phyloP scores from a whole-genome alignment of 2,113 vertebrate genomes.

The Oncorhynchus masou region DNA sequence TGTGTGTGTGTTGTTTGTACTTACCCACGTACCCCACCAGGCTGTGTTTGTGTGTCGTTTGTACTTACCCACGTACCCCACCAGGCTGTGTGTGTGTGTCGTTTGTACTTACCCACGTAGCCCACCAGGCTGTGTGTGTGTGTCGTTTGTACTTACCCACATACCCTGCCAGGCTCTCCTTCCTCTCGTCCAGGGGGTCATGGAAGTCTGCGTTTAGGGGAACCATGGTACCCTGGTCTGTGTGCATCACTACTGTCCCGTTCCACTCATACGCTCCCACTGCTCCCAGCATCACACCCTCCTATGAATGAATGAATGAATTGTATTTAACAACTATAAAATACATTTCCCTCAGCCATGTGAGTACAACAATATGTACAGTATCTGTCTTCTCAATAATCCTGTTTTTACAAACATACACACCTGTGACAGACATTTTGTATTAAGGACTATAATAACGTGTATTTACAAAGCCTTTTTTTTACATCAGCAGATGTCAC shows the following conservation, averaged over 20 bases:
- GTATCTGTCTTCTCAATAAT: too few species aligned
- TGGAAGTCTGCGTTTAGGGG: conserved; percentile 80
- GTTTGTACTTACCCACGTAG: too few species aligned
- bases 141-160: conserved; percentile 76
- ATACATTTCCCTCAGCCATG: too few species aligned
- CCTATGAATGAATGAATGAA: conserved; percentile 45
- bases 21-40: conserved; percentile 91
- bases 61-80: not conserved
- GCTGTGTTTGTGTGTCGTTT: conserved; percentile 27
- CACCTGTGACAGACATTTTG: too few species aligned
- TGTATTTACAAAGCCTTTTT: too few species aligned
- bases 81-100: not conserved
- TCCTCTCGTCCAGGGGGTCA: conserved; percentile 65
- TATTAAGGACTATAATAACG: too few species aligned
- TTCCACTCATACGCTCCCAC: conserved; percentile 98
- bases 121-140: too few species aligned
- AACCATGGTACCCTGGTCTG: conserved; percentile 54
- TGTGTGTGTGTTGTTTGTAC: too few species aligned
- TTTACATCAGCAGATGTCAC: too few species aligned
- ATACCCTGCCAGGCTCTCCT: conserved; percentile 87
- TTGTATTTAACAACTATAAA: too few species aligned
- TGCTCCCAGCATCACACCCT: conserved; percentile 89
- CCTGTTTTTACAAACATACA: too few species aligned
- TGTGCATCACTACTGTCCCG: conserved; percentile 90
- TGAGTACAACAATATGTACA: too few species aligned